Conservation (phyloP, 2,113 vertebrate species). For the Gymnorhina tibicen region DNA sequence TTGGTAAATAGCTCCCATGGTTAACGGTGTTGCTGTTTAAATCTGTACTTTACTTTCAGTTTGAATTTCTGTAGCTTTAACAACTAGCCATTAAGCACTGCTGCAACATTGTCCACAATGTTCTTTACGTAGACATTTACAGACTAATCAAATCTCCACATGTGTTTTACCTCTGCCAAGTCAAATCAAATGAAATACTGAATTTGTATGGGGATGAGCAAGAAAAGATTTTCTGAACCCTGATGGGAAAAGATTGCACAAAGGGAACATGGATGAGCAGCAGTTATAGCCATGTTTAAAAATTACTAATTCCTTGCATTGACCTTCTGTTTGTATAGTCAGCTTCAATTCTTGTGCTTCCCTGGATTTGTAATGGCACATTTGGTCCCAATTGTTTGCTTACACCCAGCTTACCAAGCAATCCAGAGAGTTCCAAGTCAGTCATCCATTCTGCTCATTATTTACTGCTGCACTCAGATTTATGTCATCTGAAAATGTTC, state of each 20-base stretch:
- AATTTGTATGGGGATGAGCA: background rate
- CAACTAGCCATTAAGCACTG: background rate
- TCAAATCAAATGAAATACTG: background rate
- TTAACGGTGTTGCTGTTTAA: background rate
- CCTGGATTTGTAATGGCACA: background rate
- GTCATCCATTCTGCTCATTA: background rate
- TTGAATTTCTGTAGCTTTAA: slow-evolving; percentile 2
- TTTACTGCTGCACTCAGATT: background rate
- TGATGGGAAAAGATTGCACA: background rate
- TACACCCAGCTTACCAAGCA: background rate
- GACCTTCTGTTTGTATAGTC: background rate
- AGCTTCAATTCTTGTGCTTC: background rate
- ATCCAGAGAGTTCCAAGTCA: background rate
- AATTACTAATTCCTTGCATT: background rate
- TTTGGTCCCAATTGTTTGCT: background rate
- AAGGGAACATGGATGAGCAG: background rate
- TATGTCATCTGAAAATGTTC: background rate
- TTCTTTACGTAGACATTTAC: background rate
- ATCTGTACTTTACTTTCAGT: background rate
- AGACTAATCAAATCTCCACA: background rate
- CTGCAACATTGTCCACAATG: background rate
- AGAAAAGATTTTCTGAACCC: background rate
- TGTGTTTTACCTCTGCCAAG: background rate
- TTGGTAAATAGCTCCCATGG: background rate
- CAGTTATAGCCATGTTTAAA: background rate